Evolutionary conservation across 1,140 invertebrate genomes (phyloP), one percentile per base, ranked within the genome.

Genomic region (Propsilocerus akamusi): DNA sequence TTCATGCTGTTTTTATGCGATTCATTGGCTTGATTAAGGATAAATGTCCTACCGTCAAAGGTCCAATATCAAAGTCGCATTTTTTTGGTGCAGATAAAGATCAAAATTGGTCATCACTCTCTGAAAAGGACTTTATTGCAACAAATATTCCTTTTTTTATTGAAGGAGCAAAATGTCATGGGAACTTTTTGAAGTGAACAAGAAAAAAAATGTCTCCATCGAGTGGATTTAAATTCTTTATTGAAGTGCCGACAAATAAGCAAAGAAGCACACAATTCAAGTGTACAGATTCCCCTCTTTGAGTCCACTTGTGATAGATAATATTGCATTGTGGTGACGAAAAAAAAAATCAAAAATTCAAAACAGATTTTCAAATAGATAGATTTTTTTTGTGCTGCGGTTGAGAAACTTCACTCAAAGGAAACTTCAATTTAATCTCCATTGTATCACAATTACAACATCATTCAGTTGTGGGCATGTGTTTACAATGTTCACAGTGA

Each of bases 391-490:
- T n/a, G n/a, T n/a, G n/a, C n/a, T n/a, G n/a, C n/a, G n/a, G 22
- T 20, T 20, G 34, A 17, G 17, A 20, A 41, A 41, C 8, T n/a
- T 7, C 10, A 41, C 34, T 12, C 14, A 41, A 17, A 41, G 34
- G 34, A 41, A 41, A 41, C 14, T 41, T 41, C 34, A 41, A 20
- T 41, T 41, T 41, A 41, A 41, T 41, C 34, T 41, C 34, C 14
- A 41, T 41, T 41, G 34, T 41, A 41, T 41, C 34, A 20, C 34
- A 41, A 41, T 41, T 41, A 41, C 7, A 17, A 17, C 5, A 17
- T 20, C 10, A 30, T n/a, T n/a, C n/a, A n/a, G n/a, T n/a, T n/a
- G n/a, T n/a, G n/a, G n/a, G n/a, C n/a, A n/a, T n/a, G n/a, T n/a
- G n/a, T n/a, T n/a, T n/a, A n/a, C n/a, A n/a, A n/a, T n/a, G n/a